phyloP scores from a whole-genome alignment of 2,113 vertebrate species.

The Theristicus caerulescens region DNA sequence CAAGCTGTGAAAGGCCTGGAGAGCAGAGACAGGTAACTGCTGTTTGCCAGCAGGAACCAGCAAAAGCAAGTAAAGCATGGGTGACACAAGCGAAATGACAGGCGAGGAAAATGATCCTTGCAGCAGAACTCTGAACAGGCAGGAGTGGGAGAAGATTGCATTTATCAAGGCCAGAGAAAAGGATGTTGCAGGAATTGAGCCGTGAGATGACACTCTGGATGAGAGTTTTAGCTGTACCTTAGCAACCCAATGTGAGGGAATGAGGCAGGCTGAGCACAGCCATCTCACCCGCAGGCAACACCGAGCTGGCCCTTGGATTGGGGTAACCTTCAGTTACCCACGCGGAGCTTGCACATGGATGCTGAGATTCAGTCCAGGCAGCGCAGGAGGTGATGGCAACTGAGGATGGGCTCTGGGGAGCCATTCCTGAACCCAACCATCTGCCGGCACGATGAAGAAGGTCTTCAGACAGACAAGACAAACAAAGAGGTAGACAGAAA shows the following conservation, averaged over 20 bases:
- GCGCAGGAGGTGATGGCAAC: background rate
- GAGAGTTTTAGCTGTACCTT: slow-evolving; percentile 6
- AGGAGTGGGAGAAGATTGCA: slow-evolving; percentile 55
- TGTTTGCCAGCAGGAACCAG: slow-evolving; percentile 59
- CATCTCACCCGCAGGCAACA: background rate
- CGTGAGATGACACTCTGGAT: slow-evolving; percentile 12
- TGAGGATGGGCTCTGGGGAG: background rate
- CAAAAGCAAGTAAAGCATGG: slow-evolving; percentile 44
- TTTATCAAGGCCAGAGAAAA: slow-evolving; percentile 59
- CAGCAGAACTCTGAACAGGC: slow-evolving; percentile 38
- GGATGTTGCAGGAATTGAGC: slow-evolving; percentile 59
- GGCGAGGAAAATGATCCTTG: slow-evolving; percentile 44
- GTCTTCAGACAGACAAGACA: background rate
- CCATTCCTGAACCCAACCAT: accelerated
- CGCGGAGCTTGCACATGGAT: accelerated
- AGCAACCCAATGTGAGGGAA: background rate
- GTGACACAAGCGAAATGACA: slow-evolving; percentile 42
- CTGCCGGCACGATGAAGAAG: background rate
- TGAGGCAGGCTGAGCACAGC: background rate
- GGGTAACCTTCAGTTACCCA: background rate
- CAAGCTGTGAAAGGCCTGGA: slow-evolving; percentile 19
- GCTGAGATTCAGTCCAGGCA: background rate
- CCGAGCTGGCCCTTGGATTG: background rate
- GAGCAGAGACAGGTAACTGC: slow-evolving; percentile 53
- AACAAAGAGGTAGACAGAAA: background rate